Evolutionary conservation across 2,113 vertebrate species (phyloP), one percentile per base, ranked within the genome.

Genomic region (Ia io): DNA sequence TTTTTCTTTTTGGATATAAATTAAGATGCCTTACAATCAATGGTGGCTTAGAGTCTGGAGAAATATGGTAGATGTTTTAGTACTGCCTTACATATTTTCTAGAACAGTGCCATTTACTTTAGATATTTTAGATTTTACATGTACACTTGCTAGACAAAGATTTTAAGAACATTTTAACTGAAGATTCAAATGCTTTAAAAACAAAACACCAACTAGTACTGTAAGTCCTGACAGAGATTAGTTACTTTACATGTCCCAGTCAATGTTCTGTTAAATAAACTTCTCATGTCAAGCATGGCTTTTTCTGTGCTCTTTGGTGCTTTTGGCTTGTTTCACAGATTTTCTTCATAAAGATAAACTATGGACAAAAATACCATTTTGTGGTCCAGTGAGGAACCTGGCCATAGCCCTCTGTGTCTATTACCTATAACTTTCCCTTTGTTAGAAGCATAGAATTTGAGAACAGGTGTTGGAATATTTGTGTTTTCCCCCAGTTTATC

Each of bases 211-310:
- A 73, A 74, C 35, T 95, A 86, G 82, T 96, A 95, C 82, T 93
- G 96, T 96, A 61, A 95, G 65, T 94, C 74, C 87, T 97, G 84
- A 95, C 74, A 97, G 92, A 97, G 90, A 93, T 97, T 91, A 89
- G 74, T 96, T 97, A 97, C 93, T 95, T 97, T 96, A 93, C 71
- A 95, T 93, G 78, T 94, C 30, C 96, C 95, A 89, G 95, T 94
- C 96, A 98, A 96, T 97, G 93, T 98, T 98, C 97, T 90, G 61
- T 98, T 98, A 96, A 98, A 96, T 97, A 98, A 98, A 97, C 94
- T 95, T 96, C 95, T 97, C 86, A 94, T 97, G 94, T 98, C 93
- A 96, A 97, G 9, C 69, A 94, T 69, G 88, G 93, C 35, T 86
- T 98, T 98, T 98, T 90, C 92, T 96, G 96, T 47, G 96, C 71